phyloP scores from a whole-genome alignment of 2,888 invertebrate species.

The Ochropacha duplaris region DNA sequence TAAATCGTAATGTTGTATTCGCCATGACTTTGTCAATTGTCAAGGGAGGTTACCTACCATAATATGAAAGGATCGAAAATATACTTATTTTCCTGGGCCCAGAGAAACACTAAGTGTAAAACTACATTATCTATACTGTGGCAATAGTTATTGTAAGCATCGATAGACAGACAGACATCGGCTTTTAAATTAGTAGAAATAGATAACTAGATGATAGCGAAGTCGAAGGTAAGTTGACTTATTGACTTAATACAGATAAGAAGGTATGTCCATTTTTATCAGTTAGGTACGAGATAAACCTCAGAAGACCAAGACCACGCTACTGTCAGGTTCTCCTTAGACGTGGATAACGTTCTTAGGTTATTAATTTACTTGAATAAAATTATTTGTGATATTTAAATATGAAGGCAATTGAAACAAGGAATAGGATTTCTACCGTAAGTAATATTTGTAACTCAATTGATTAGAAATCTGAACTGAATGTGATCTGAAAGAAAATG shows the following conservation, averaged over 20 bases:
- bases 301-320: constrained; percentile 39
- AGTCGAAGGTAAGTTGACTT: constrained; percentile 24
- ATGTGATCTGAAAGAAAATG: not conserved
- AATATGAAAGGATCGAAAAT: no score
- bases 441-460: constrained; percentile 10
- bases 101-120: no score
- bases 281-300: constrained; percentile 44
- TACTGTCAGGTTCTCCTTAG: constrained; percentile 34
- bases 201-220: not conserved
- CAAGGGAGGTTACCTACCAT: no score
- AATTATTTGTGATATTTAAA: constrained; percentile 2
- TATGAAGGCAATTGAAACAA: constrained; percentile 59
- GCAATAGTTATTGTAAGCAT: no score
- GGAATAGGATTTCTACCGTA: constrained; percentile 30
- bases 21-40: no score
- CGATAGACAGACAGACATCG: no score
- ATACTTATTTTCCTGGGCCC: no score
- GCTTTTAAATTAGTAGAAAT: not conserved
- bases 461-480: not conserved
- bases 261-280: constrained; percentile 41
- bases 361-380: constrained; percentile 9
- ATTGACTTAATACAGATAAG: constrained; percentile 60
- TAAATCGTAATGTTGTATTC: no score
- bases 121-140: no score
- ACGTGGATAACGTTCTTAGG: constrained; percentile 20